These are phyloP conservation scores for Lutjanus argentimaculatus DNA, from an alignment of 2,797 vertebrate species.

Conservation along the genomic window DNA sequence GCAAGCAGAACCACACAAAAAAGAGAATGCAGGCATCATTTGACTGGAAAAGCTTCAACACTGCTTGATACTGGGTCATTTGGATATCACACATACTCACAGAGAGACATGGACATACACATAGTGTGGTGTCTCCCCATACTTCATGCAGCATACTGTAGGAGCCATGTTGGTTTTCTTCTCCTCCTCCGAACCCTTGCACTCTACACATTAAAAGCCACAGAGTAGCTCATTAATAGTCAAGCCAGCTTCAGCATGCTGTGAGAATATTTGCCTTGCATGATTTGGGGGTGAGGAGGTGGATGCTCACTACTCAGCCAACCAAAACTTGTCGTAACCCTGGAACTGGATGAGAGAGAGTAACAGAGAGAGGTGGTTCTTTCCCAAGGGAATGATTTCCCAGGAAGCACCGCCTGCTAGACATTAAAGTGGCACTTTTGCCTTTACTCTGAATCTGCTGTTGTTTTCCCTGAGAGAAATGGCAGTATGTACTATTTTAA, in stretches of 20 bases:
- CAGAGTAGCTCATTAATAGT: conserved; percentile 44
- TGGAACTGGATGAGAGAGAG: conserved; percentile 39
- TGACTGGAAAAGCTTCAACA: no score
- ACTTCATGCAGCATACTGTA: conserved; percentile 6
- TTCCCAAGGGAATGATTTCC: conserved; percentile 53
- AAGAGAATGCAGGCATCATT: no score
- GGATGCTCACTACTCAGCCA: conserved; percentile 7
- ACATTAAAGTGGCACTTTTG: neutral
- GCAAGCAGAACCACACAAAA: no score
- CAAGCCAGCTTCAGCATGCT: conserved; percentile 26
- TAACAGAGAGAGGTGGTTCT: conserved; percentile 29
- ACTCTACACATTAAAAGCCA: conserved; percentile 18
- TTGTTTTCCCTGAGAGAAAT: neutral
- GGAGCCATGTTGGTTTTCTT: conserved; percentile 41
- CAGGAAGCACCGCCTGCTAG: conserved; percentile 5
- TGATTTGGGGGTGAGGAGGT: conserved; percentile 13
- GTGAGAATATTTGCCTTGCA: conserved; percentile 30
- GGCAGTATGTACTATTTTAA: conserved; percentile 1
- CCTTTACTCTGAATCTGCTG: conserved; percentile 3
- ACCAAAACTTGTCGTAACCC: conserved; percentile 23
- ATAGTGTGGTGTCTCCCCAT: neutral
- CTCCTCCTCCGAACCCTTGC: conserved; percentile 11
- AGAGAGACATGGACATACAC: neutral
- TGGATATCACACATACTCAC: conserved; percentile 3
- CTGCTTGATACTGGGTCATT: no score